Conservation (phyloP, 2,797 vertebrate species). For the Xenopus petersii region DNA sequence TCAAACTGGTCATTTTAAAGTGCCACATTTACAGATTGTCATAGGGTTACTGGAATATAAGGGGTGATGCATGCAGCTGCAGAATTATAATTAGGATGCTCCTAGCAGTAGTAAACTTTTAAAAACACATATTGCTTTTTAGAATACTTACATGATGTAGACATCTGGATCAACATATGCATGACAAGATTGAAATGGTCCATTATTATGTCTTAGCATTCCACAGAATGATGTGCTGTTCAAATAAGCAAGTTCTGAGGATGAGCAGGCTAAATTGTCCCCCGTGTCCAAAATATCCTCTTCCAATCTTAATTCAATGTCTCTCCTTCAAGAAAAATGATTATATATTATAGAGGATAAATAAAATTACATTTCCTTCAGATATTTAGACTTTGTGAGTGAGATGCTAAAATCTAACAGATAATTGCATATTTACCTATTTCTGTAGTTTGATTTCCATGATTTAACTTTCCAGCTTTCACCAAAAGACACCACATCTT, state of each 20-base stretch:
- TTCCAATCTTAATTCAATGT: slow-evolving; percentile 12
- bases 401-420: neutral
- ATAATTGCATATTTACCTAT: slow-evolving; percentile 45
- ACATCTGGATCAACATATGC: slow-evolving; percentile 34
- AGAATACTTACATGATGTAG: slow-evolving; percentile 56
- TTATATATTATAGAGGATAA: no score
- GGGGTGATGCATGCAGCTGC: no score
- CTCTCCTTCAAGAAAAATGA: slow-evolving; percentile 53
- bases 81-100: no score
- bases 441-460: slow-evolving; percentile 32
- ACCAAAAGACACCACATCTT: slow-evolving; percentile 63
- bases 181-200: slow-evolving; percentile 56
- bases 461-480: slow-evolving; percentile 75
- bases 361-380: no score
- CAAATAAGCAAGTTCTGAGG: slow-evolving; percentile 41
- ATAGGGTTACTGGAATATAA: no score
- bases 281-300: slow-evolving; percentile 49
- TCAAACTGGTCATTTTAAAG: no score
- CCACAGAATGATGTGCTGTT: slow-evolving; percentile 47
- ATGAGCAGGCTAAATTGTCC: slow-evolving; percentile 49
- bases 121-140: neutral
- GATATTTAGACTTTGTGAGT: no score
- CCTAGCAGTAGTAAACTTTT: no score
- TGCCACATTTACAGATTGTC: no score
- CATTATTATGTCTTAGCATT: slow-evolving; percentile 25